Percentiles rank a stretch among this genome's conserved stretches.
These are phyloP conservation scores for Brachyrhaphis roseni DNA, from an alignment of 2,797 vertebrate genomes.

Conservation along the genomic window DNA sequence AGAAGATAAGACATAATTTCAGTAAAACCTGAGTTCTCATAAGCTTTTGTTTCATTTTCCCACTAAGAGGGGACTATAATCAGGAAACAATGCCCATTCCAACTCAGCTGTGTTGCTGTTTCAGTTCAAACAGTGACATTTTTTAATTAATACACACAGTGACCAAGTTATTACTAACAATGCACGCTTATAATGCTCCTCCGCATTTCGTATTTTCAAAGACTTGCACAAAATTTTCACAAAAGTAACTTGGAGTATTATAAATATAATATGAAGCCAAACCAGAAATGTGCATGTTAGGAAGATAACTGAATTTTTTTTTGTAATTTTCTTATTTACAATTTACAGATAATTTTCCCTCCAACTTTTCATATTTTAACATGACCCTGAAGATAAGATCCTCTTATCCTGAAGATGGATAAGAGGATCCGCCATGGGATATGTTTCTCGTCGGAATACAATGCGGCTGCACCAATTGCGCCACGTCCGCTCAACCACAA, in stretches of 20 bases:
- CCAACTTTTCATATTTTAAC: background rate
- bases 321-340: background rate
- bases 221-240: background rate
- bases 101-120: background rate
- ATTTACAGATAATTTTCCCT: background rate
- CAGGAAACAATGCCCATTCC: background rate
- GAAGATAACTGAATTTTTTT: background rate
- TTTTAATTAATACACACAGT: background rate
- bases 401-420: no score
- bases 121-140: background rate
- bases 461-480: background rate
- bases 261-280: background rate
- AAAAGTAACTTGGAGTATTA: background rate
- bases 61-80: background rate
- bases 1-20: background rate
- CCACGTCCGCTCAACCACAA: background rate
- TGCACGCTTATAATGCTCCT: background rate
- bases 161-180: background rate
- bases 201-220: background rate
- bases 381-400: no score
- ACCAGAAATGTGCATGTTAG: background rate
- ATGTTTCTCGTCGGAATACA: conserved; percentile 13
- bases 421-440: no score
- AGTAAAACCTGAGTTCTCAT: background rate
- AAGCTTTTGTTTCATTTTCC: background rate